These are phyloP conservation scores for Asobara japonica DNA, from an alignment of 1,140 invertebrate genomes.

Conservation along the genomic window DNA sequence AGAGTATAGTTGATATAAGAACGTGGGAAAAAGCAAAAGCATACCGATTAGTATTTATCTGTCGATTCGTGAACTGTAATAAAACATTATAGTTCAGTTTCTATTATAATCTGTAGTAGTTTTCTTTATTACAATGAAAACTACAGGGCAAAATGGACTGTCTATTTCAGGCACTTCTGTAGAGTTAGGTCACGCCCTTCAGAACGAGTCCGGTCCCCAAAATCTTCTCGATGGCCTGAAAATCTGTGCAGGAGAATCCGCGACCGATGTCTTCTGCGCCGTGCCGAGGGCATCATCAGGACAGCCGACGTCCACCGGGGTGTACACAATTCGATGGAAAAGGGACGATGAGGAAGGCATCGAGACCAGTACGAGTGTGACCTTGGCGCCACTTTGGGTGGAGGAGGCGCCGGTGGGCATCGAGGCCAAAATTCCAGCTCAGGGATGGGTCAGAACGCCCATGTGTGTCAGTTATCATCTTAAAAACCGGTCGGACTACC, in stretches of 20 bases:
- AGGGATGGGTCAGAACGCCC: constrained; percentile 78
- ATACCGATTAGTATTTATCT: too few relatives aligned
- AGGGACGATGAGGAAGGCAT: constrained; percentile 61
- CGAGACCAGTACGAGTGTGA: constrained; percentile 65
- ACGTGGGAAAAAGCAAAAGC: too few relatives aligned
- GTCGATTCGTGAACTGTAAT: too few relatives aligned
- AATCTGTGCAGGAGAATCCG: constrained; percentile 63
- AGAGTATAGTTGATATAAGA: too few relatives aligned
- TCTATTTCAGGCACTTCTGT: background rate
- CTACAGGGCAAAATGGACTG: too few relatives aligned
- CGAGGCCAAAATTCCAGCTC: constrained; percentile 77
- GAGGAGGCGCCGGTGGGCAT: constrained; percentile 78
- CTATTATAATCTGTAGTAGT: too few relatives aligned
- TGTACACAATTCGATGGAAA: constrained; percentile 81
- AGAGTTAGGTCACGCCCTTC: background rate
- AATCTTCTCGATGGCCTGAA: constrained; percentile 53
- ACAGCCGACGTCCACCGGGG: constrained; percentile 71
- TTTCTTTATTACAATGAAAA: constrained; percentile 20
- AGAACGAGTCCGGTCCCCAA: constrained; percentile 25
- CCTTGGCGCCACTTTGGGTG: constrained; percentile 70
- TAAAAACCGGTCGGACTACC: constrained; percentile 75
- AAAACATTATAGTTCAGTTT: too few relatives aligned
- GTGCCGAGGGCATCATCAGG: constrained; percentile 66
- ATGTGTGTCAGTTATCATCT: constrained; percentile 77
- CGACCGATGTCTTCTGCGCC: constrained; percentile 67